Base-by-base conservation (phyloP, 2,113 vertebrate species). In the Zosterops lateralis region DNA sequence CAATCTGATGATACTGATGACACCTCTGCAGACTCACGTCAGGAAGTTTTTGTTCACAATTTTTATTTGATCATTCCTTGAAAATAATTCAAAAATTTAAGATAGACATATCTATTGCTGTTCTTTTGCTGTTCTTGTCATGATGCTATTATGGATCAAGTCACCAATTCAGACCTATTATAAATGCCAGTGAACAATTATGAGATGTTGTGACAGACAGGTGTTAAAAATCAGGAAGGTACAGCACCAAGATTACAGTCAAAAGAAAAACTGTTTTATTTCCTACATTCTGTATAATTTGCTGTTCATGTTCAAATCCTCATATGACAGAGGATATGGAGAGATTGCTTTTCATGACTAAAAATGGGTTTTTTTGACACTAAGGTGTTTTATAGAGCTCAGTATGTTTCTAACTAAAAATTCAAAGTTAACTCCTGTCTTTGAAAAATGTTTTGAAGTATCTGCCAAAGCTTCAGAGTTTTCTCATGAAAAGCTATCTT, bases 371-470 rank as follows among this genome's bases (percentile, higher is more conserved):
- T 74, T 73, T 73, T 56, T 93, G 32, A 4, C 31, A 45, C 34
- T 36, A 36, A 56, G 34, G 7, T 64, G 4, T 24, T 79, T 87
- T 68, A 53, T 38, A 58, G 32, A 36, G 4, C 48, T 89, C 60
- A 38, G 15, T 38, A 74, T 84, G 26, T 44, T 92, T 92, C 71
- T 60, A 74, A 70, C 19, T 20, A 70, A 90, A 92, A 83, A 48
- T 47, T 90, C 47, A 62, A 87, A 90, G n/a, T 90, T 84, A 66
- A 58, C 9, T 80, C 29, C 7, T 57, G 16, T 38, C 61, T 93
- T 84, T 82, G 57, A 89, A 80, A 85, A 78, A 48, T 54, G 21
- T 85, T 91, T 86, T 90, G 31, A 95, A 87, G 12, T 80, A 53
- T 58, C 50, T 87, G 25, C 40, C 64, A 95, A 88, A 68, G 12